These are phyloP conservation scores for Opisthocomus hoazin DNA, from an alignment of 2,113 vertebrate genomes.

Conservation along the genomic window DNA sequence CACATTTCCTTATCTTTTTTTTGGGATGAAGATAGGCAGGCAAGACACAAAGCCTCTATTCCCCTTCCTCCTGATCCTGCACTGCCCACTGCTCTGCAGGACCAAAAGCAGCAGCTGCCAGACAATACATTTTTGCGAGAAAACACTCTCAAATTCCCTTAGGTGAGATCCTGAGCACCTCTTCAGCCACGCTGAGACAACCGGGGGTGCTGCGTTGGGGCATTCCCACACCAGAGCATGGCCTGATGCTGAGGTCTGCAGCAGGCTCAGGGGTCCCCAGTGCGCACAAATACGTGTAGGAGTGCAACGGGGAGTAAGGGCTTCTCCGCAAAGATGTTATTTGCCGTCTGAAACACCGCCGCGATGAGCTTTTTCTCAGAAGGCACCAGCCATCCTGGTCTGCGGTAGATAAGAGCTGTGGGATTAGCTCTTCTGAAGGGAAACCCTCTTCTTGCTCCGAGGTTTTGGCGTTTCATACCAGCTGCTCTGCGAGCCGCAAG, in stretches of 20 bases:
- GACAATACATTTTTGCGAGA: not conserved
- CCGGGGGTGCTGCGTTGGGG: fast-evolving
- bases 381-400: not conserved
- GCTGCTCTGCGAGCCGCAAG: not conserved
- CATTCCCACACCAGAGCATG: not conserved
- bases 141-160: not conserved
- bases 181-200: not conserved
- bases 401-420: not conserved
- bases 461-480: not conserved
- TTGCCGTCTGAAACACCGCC: not conserved
- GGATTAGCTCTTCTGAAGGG: not conserved
- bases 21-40: not conserved
- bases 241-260: fast-evolving
- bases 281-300: fast-evolving
- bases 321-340: not conserved
- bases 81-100: not conserved
- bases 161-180: not conserved
- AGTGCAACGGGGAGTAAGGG: fast-evolving
- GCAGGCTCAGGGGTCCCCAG: not conserved
- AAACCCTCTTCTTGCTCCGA: not conserved
- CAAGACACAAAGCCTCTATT: not conserved
- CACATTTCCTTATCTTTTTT: not conserved
- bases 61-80: not conserved
- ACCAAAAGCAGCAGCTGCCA: not conserved
- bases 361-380: not conserved